A percentile compares a stretch with the other conserved stretches of the same genome.
Conservation (phyloP, 2,113 vertebrate genomes). For the cattle (Bos taurus) region DNA sequence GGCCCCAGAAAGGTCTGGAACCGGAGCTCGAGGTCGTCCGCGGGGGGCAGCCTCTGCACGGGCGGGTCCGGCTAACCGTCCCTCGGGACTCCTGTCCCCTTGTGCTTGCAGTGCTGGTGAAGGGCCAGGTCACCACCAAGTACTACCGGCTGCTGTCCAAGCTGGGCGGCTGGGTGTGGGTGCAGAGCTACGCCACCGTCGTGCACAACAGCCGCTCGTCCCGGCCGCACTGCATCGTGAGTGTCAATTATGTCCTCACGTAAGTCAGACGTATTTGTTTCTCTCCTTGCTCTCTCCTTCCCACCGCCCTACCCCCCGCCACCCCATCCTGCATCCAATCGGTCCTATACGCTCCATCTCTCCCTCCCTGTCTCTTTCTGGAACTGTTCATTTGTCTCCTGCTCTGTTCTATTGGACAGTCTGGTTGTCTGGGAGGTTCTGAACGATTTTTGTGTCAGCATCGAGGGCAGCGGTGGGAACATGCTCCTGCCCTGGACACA, state of each 20-base stretch:
- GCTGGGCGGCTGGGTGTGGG: slow-evolving; percentile 95
- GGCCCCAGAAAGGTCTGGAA: background rate
- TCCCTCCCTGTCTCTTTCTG: background rate
- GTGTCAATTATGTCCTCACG: slow-evolving; percentile 98
- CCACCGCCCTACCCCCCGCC: background rate
- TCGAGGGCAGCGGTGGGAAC: fast-evolving
- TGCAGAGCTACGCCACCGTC: slow-evolving; percentile 96
- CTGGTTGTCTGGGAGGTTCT: background rate
- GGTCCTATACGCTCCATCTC: background rate
- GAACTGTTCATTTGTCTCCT: slow-evolving; percentile 26
- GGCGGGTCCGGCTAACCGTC: fast-evolving
- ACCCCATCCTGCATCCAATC: fast-evolving
- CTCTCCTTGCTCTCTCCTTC: slow-evolving; percentile 41
- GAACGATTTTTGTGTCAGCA: background rate
- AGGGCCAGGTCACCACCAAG: slow-evolving; percentile 96
- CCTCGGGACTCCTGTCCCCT: background rate
- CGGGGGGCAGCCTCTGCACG: background rate
- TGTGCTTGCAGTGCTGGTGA: slow-evolving; percentile 88
- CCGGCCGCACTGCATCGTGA: slow-evolving; percentile 96
- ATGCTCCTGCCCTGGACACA: background rate
- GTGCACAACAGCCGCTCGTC: slow-evolving; percentile 97
- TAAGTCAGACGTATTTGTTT: slow-evolving; percentile 85
- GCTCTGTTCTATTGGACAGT: background rate
- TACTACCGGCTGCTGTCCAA: slow-evolving; percentile 94
- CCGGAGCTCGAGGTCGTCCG: fast-evolving